phyloP scores from a whole-genome alignment of 2,113 vertebrate genomes.

The Otus sunia region DNA sequence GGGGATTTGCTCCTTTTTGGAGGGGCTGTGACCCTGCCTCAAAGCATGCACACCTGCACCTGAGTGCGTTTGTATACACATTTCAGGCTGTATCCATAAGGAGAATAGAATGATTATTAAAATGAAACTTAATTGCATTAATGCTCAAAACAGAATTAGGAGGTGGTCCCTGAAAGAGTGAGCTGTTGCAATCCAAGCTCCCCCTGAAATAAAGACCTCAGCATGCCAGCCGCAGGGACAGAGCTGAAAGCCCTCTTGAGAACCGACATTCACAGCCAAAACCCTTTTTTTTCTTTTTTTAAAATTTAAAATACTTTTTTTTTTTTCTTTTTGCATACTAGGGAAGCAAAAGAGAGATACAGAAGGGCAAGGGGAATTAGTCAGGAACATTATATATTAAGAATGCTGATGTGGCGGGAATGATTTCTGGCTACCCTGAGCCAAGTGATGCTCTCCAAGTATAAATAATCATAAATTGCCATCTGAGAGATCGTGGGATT shows the following conservation, averaged over 20 bases:
- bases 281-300: neutral
- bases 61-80: fast-evolving
- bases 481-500: neutral
- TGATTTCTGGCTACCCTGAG: neutral
- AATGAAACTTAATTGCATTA: too few relatives aligned
- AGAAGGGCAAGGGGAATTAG: neutral
- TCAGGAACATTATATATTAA: neutral
- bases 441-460: neutral
- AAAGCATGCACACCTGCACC: fast-evolving
- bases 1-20: neutral
- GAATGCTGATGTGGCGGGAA: neutral
- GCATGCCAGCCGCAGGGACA: fast-evolving
- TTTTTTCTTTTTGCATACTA: neutral
- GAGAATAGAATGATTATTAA: too few relatives aligned
- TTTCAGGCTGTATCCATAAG: fast-evolving
- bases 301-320: too few relatives aligned
- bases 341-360: neutral
- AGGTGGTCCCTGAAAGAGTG: too few relatives aligned
- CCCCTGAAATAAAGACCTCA: neutral
- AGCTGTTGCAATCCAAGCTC: neutral
- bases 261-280: neutral
- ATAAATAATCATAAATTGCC: neutral
- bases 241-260: fast-evolving
- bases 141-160: too few relatives aligned
- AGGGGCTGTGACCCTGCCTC: neutral